Base-by-base conservation (phyloP, 1,140 invertebrate species). In the Zaprionus ghesquierei region DNA sequence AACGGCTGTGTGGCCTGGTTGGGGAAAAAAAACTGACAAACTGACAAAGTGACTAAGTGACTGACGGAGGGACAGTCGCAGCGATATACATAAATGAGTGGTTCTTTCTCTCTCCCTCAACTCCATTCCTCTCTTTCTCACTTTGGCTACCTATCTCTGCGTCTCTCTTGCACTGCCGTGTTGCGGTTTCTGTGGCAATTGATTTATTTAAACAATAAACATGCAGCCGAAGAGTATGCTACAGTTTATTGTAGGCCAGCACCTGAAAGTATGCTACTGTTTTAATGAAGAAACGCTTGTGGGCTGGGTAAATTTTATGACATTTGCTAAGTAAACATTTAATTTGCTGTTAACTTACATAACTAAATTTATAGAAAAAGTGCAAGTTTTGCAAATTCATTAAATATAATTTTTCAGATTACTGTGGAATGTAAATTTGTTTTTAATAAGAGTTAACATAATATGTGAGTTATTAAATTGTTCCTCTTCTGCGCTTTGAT, bases 31-130 rank as follows among this genome's bases (percentile, higher is more conserved):
- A 51, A 51, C 33, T 38, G 44, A 59, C 65, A 31, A 53, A 53
- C 35, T 38, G 44, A 35, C 53, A 61, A 62, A 72, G 20, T 51
- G 58, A 73, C 63, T 73, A 65, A 79, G 69, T 85, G 81, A 81
- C 81, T 65, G 75, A 44, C 79, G 62, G 74, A 69, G 75, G 75
- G 64, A 78, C 75, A 31, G 69, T 59, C 51, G n/a, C n/a, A 20
- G 41, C 18, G 41, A 46, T 41, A 59, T 41, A 68, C 63, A 72
- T 60, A 68, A 69, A 73, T 70, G 5, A 9, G 1, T 38, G 23
- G 54, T 27, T 61, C 5, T 50, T 33, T 41, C 6, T n/a, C 5
- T 2, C 18, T 33, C 58, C 6, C 12, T 8, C 27, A 5, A 5
- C 3, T 29, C 8, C 6, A 27, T 25, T 23, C 29, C 22, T 25